A percentile compares a stretch with the other conserved stretches of the same genome.
Evolutionary conservation across 2,888 invertebrate genomes (phyloP).

Genomic region (Crematogaster levior): DNA sequence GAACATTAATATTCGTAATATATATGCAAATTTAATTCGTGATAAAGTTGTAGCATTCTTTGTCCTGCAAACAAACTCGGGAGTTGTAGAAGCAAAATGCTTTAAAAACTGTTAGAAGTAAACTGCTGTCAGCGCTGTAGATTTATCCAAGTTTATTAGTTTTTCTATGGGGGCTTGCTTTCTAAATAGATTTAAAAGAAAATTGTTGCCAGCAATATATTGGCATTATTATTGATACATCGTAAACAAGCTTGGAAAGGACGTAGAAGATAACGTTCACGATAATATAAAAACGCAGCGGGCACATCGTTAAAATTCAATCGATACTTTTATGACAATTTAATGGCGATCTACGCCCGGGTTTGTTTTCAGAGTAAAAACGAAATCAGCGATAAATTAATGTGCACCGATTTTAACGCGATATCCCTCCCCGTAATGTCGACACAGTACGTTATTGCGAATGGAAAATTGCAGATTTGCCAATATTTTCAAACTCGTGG

Average conservation of each 20-base stretch:
- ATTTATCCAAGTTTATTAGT: conserved; percentile 43
- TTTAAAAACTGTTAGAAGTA: conserved; percentile 13
- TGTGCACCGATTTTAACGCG: conserved; percentile 49
- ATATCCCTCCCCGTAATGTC: conserved; percentile 35
- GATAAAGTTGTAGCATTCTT: not conserved
- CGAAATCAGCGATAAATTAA: conserved; percentile 52
- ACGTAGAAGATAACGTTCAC: conserved; percentile 33
- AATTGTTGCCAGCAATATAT: conserved; percentile 37
- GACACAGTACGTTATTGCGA: conserved; percentile 17
- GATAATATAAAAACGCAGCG: conserved; percentile 37
- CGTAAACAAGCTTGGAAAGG: conserved; percentile 43
- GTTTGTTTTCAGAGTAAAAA: conserved; percentile 47
- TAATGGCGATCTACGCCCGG: conserved; percentile 47
- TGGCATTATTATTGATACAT: conserved; percentile 43
- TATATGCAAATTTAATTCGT: conserved; percentile 16
- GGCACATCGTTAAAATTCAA: conserved; percentile 51
- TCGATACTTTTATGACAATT: conserved; percentile 56
- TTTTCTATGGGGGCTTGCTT: conserved; percentile 12
- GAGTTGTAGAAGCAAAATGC: not conserved
- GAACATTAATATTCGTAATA: not conserved
- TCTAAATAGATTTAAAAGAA: conserved; percentile 39
- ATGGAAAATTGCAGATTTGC: conserved; percentile 45
- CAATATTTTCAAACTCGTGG: conserved; percentile 34
- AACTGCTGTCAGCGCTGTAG: conserved; percentile 12
- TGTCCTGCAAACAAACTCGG: conserved; percentile 8